Base-by-base conservation (phyloP, 1,140 invertebrate genomes). In the Drosophila asahinai region DNA sequence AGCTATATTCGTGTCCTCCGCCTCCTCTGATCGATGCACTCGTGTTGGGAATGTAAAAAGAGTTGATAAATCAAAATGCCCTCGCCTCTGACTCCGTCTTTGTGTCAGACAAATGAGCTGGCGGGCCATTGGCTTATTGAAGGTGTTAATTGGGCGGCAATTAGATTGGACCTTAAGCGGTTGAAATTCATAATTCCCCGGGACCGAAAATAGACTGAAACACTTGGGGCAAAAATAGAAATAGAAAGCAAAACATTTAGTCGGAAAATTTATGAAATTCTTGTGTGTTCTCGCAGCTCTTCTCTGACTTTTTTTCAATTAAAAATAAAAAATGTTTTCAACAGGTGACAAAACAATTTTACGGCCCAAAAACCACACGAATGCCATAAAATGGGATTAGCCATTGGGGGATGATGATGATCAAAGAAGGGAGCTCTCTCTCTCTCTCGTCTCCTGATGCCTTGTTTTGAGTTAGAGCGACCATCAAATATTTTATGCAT, bases 11-110 rank as follows among this genome's bases (percentile, higher is more conserved):
- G 68, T 74, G 67, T 72, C 71, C 54, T 73, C 70, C 71, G 47
- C 47, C 45, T 67, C 67, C 49, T 64, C 66, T 83, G 83, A 86
- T 71, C 62, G 76, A 87, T 91, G 83, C 62, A 76, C 81, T 73
- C 82, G 81, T 77, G 81, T 77, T 77, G 70, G 71, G 86, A 91
- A 86, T 86, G 73, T 91, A 86, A 90, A 90, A 86, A 90, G 86
- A 90, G 82, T 90, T 91, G 86, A 90, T 90, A 90, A 90, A 90
- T 90, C 86, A 90, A 91, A 90, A 89, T 81, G 77, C 74, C 68
- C 52, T 48, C 64, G 43, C 33, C 52, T 38, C 52, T 33, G 33
- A 36, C 33, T 36, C 33, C 8, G 33, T 9, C 8, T 57, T 42
- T 42, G 17, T 38, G 42, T 67, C 79, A 72, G 84, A 87, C 84